phyloP scores from a whole-genome alignment of 2,888 invertebrate species.

The Chelonus formosanus region DNA sequence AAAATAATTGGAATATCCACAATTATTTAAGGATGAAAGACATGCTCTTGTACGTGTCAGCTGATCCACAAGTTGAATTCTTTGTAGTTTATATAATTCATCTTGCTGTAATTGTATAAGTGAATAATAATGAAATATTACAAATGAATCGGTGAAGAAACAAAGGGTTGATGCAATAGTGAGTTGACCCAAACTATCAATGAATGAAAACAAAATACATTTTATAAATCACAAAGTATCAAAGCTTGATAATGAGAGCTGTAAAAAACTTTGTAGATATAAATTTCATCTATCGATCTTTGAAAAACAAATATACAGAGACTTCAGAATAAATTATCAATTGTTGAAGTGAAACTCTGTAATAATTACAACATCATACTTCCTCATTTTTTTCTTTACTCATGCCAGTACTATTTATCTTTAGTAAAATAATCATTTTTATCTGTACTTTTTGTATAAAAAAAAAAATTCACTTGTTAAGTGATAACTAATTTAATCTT shows the following conservation, averaged over 20 bases:
- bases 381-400: too few species aligned
- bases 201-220: constrained; percentile 16
- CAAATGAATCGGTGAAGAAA: constrained; percentile 43
- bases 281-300: too few species aligned
- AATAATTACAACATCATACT: too few species aligned
- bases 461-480: constrained; percentile 10
- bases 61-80: too few species aligned
- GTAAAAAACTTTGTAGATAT: too few species aligned
- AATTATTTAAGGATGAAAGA: too few species aligned
- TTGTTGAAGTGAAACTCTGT: too few species aligned
- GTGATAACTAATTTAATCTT: neutral
- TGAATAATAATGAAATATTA: constrained; percentile 45
- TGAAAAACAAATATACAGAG: too few species aligned
- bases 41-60: too few species aligned
- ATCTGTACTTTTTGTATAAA: constrained; percentile 4
- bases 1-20: neutral
- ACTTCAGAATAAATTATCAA: too few species aligned
- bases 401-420: neutral
- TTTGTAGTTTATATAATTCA: too few species aligned
- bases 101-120: constrained; percentile 42
- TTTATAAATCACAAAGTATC: constrained; percentile 7
- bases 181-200: constrained; percentile 46
- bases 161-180: constrained; percentile 60
- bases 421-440: constrained; percentile 18
- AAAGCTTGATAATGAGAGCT: too few species aligned